Evolutionary conservation across 2,797 vertebrate species (phyloP).

Genomic region (Micromesistius poutassou): DNA sequence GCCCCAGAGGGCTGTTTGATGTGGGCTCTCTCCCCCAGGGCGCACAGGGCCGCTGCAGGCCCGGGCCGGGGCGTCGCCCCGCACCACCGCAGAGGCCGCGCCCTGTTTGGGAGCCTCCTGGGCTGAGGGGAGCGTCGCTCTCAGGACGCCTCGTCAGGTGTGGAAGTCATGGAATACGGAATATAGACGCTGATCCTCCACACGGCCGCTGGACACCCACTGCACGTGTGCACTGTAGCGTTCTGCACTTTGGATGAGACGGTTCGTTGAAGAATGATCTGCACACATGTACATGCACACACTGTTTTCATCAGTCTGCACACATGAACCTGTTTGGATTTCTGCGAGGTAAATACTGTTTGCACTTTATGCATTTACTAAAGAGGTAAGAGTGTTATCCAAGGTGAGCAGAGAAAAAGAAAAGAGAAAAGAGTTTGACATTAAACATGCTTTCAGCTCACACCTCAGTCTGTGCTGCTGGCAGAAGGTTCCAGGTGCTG

Average conservation of each 20-base stretch:
- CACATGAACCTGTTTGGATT: neutral
- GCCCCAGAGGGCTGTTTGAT: conserved; percentile 14
- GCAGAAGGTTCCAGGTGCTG: neutral
- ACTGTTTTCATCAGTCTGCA: neutral
- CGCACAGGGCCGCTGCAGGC: conserved; percentile 17
- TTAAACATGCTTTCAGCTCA: neutral
- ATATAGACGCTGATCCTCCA: neutral
- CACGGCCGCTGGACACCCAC: neutral
- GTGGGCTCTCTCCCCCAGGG: conserved; percentile 33
- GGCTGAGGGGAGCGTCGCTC: conserved; percentile 1
- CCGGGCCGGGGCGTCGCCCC: neutral
- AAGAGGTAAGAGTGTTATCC: neutral
- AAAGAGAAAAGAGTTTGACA: neutral
- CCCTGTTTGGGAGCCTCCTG: conserved; percentile 43
- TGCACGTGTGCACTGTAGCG: neutral
- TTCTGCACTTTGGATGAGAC: neutral
- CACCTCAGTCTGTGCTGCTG: neutral
- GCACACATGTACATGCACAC: no score
- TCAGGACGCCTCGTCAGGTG: neutral
- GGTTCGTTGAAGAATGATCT: neutral
- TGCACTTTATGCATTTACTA: neutral
- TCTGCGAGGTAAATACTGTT: neutral
- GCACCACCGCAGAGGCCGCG: conserved; percentile 20
- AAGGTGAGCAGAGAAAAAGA: neutral
- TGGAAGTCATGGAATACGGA: neutral